These are phyloP conservation scores for Colossoma macropomum DNA, from an alignment of 2,113 vertebrate genomes.

Conservation along the genomic window DNA sequence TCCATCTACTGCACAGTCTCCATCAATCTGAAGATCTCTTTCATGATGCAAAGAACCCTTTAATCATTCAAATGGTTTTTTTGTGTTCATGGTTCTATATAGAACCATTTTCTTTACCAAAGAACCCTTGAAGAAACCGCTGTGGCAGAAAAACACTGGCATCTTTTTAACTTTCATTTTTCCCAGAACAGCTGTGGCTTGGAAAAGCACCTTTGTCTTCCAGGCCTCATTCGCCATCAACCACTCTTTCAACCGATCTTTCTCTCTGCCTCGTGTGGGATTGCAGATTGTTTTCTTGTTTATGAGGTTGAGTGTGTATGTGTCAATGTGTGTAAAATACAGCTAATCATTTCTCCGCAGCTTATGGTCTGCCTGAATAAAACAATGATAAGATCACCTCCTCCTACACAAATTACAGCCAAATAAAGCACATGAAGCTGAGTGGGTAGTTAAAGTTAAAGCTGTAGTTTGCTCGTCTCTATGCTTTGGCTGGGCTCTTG, in stretches of 20 bases:
- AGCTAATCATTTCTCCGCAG: not conserved
- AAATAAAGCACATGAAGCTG: not conserved
- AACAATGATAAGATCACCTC: not conserved
- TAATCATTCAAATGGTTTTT: too few species aligned
- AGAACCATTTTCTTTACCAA: too few species aligned
- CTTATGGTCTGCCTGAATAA: not conserved
- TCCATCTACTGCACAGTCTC: too few species aligned
- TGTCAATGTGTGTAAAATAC: not conserved
- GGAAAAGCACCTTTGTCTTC: not conserved
- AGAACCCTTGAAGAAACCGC: not conserved
- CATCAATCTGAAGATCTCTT: too few species aligned
- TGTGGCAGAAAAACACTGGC: not conserved
- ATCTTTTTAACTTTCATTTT: not conserved
- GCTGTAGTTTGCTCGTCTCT: not conserved
- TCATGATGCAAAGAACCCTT: too few species aligned
- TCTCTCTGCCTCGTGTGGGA: not conserved
- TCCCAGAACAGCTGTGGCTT: not conserved
- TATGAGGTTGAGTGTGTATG: not conserved
- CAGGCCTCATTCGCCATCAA: not conserved
- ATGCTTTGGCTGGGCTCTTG: not conserved
- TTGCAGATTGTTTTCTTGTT: not conserved
- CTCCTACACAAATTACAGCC: not conserved
- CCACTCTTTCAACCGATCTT: not conserved
- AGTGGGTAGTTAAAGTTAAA: conserved; percentile 1
- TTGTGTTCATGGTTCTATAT: too few species aligned